Evolutionary conservation across 2,888 invertebrate genomes (phyloP), one percentile per base, ranked within the genome.

Genomic region (Congeria kusceri): DNA sequence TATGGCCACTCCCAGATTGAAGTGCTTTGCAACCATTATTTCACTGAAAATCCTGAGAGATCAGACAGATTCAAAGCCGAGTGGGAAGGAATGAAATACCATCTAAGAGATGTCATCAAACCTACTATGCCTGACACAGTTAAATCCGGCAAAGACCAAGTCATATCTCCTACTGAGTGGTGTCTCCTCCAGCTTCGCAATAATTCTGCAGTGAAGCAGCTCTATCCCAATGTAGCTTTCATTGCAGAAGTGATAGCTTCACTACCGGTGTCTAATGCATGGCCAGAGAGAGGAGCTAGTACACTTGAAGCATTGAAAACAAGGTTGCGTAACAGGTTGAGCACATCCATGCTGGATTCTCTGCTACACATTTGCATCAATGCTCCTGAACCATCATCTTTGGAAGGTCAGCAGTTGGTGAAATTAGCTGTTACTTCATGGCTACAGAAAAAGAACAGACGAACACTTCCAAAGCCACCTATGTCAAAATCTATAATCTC

Each of bases 251-350:
- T 75, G 4, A 67, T 72, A 28, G 61, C 66, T 1, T 77, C 74
- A 28, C 28, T 83, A 3, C 83, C 82, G 11, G 75, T 83, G 0
- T 69, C 80, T 2, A 85, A 85, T 74, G 80, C 85, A 13, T 85
- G 85, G 80, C 80, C 83, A 53, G 80, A 85, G 28, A 78, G 80
- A 67, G 85, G 78, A 3, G 79, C 80, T n/a, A 83, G 82, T 71
- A 62, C 80, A 0, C 47, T 85, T n/a, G n/a, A n/a, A n/a, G n/a
- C n/a, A n/a, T n/a, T n/a, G n/a, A n/a, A n/a, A n/a, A n/a, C n/a
- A n/a, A n/a, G n/a, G n/a, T n/a, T n/a, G n/a, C n/a, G n/a, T n/a
- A n/a, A n/a, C n/a, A n/a, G n/a, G n/a, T n/a, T n/a, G n/a, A n/a
- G n/a, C n/a, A n/a, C n/a, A n/a, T n/a, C n/a, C n/a, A n/a, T n/a